Evolutionary conservation across 2,888 invertebrate genomes (phyloP).

Genomic region (Clunio marinus): DNA sequence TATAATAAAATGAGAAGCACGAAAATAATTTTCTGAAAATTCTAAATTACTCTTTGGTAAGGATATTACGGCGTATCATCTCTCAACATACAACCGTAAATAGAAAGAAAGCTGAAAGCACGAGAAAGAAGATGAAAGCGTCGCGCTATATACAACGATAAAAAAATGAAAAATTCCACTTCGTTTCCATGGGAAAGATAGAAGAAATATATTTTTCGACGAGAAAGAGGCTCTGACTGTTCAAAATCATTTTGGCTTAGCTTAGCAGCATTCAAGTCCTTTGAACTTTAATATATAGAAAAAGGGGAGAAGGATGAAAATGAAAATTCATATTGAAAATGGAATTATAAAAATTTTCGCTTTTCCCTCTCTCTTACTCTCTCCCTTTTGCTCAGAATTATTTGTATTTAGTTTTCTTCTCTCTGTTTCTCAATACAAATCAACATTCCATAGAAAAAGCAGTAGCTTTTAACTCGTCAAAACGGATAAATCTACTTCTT

Average conservation of each 20-base stretch:
- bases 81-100: neutral
- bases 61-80: neutral
- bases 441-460: constrained; percentile 6
- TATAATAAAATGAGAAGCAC: constrained; percentile 24
- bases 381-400: neutral
- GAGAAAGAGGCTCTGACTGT: no score
- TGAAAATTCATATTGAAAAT: constrained; percentile 12
- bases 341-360: constrained; percentile 5
- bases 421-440: no score
- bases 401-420: no score
- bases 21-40: constrained; percentile 18
- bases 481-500: neutral
- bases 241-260: neutral
- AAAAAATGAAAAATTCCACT: neutral
- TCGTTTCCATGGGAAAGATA: neutral
- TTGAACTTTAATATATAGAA: constrained; percentile 24
- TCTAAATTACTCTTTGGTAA: neutral
- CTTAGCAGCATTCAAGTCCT: constrained; percentile 4
- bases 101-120: neutral
- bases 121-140: neutral
- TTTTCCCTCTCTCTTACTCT: neutral
- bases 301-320: no score
- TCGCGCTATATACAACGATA: constrained; percentile 13
- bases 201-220: neutral
- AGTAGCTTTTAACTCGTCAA: no score